phyloP scores from a whole-genome alignment of 37 sponge, comb jelly and placozoan species.

The Mnemiopsis leidyi region DNA sequence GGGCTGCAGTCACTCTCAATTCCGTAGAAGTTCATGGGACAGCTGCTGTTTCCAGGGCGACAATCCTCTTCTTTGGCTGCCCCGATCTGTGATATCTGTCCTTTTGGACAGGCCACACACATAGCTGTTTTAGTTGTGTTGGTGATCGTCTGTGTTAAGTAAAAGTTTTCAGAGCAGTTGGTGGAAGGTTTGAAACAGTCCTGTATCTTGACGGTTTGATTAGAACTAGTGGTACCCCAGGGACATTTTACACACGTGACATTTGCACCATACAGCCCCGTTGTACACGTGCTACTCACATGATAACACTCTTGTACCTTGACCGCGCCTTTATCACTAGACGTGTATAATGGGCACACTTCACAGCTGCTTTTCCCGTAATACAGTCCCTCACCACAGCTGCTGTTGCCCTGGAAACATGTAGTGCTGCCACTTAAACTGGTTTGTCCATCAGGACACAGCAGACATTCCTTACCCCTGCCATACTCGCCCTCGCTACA shows the following conservation, averaged over 20 bases:
- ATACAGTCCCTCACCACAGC: background rate
- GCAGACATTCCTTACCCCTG: background rate
- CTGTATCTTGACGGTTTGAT: background rate
- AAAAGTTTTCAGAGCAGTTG: background rate
- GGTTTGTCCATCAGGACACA: background rate
- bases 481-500: background rate
- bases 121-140: background rate
- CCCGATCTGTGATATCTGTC: background rate
- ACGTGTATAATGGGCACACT: background rate
- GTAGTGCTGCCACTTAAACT: background rate
- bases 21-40: constrained; percentile 23
- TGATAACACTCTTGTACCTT: constrained; percentile 49
- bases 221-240: constrained; percentile 4
- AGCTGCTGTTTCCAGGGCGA: background rate
- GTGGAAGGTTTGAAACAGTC: background rate
- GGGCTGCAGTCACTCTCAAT: background rate
- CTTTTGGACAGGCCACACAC: background rate
- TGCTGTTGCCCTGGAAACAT: constrained; percentile 42
- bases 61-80: constrained; percentile 21
- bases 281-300: background rate
- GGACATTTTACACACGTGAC: background rate
- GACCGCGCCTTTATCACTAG: background rate
- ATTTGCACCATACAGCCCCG: background rate
- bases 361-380: background rate
- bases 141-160: too few species aligned